Evolutionary conservation across 2,113 vertebrate species (phyloP).

Genomic region (Halcyon malimbica): DNA sequence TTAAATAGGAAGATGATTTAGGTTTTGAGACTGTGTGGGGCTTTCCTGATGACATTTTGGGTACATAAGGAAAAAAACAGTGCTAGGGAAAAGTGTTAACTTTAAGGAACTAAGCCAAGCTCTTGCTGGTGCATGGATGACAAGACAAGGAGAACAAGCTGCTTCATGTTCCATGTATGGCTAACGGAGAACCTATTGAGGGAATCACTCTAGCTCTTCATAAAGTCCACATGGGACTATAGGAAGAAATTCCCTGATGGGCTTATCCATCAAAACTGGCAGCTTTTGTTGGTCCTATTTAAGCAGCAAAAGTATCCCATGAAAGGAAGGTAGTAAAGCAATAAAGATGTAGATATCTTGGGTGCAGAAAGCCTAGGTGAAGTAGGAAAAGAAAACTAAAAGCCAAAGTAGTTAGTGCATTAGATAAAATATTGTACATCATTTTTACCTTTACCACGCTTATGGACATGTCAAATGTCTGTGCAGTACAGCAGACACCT

Average conservation of each 20-base stretch:
- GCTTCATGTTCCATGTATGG: rapidly evolving
- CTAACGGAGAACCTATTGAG: not conserved
- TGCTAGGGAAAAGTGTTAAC: not conserved
- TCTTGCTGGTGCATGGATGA: not conserved
- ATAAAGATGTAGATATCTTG: not conserved
- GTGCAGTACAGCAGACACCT: not conserved
- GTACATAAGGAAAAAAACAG: not conserved
- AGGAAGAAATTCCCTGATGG: not conserved
- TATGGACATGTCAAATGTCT: not conserved
- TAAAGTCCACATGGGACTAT: not conserved
- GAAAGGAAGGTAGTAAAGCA: not conserved
- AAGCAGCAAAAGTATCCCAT: not conserved
- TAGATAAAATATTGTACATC: not conserved
- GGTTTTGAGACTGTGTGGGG: not conserved
- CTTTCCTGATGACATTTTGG: not conserved
- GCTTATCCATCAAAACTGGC: not conserved
- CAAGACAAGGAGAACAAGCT: not conserved
- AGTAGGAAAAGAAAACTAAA: not conserved
- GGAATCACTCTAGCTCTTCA: not conserved
- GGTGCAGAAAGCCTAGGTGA: not conserved
- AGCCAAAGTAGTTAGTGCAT: not conserved
- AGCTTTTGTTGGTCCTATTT: not conserved
- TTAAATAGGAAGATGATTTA: not conserved
- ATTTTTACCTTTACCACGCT: not conserved
- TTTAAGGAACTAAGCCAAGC: not conserved